Evolutionary conservation across 2,113 vertebrate species (phyloP).

Genomic region (Myrmophylax atrothorax): DNA sequence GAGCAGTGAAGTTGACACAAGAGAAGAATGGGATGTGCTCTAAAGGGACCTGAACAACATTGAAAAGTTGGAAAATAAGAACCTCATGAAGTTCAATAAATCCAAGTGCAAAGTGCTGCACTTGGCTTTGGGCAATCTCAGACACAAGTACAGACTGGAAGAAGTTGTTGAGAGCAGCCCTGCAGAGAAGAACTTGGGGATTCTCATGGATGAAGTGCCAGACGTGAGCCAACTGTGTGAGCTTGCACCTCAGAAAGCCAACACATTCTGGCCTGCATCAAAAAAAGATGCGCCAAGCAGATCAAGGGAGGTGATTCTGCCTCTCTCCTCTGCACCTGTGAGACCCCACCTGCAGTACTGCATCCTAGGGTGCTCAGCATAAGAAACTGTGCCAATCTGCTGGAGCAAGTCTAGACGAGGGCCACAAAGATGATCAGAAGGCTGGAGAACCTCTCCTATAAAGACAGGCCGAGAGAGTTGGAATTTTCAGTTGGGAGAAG

Average conservation of each 20-base stretch:
- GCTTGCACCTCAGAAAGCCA: not conserved
- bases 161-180: not conserved
- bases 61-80: not conserved
- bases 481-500: not conserved
- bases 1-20: not conserved
- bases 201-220: not conserved
- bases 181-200: too few species aligned
- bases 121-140: not conserved
- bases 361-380: not conserved
- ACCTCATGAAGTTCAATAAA: not conserved
- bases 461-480: not conserved
- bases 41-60: not conserved
- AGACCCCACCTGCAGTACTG: not conserved
- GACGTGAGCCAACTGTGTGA: not conserved
- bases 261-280: not conserved
- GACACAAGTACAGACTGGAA: not conserved
- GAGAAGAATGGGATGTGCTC: not conserved
- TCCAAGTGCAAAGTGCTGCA: not conserved
- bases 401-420: not conserved
- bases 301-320: not conserved
- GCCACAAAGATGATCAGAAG: not conserved
- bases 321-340: not conserved
- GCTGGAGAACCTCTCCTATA: not conserved
- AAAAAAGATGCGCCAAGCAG: not conserved
- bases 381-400: not conserved